Evolutionary conservation across 2,797 vertebrate species (phyloP), one percentile per base, ranked within the genome.

Genomic region (Sebastes trivittatus): DNA sequence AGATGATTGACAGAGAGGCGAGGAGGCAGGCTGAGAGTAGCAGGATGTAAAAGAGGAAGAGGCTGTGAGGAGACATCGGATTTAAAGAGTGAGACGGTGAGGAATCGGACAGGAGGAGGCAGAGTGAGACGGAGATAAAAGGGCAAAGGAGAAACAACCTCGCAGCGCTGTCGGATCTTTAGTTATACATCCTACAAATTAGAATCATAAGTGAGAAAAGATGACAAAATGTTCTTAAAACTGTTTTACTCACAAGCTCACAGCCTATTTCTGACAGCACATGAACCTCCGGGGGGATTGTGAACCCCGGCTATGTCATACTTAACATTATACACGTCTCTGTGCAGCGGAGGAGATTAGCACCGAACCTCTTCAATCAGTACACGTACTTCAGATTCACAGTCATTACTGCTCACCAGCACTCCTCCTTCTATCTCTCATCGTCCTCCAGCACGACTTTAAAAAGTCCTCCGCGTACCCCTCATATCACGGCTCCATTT

Each of bases 311-410:
- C 60, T 34, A 23, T 86, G 75, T 74, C 68, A 46, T 25, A 65
- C 29, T 79, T 83, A 75, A 80, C 75, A 58, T 75, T 66, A 77
- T 10, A 13, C 76, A 32, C 23, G 4, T 71, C 65, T 69, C 9
- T 29, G 20, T 59, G 72, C 54, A 10, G 11, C 25, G 11, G 58
- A 22, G 42, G 72, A 62, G 78, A 83, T 83, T 76, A 77, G 36
- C 52, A 38, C 61, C 5, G n/a, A 84, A 66, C 54, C 64, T 83
- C 87, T 46, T 82, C 75, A 75, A 70, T 89, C 83, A 77, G 67
- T 60, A 42, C 10, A 30, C 60, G 11, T 59, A 38, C 82, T 63
- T 75, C 54, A 77, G 61, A 77, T 56, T 77, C 46, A 67, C 23
- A 11, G 27, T 80, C 59, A 77, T 77, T 67, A 72, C 67, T 1